These are phyloP conservation scores for Bufo bufo DNA, from an alignment of 2,113 vertebrate genomes.

Conservation along the genomic window DNA sequence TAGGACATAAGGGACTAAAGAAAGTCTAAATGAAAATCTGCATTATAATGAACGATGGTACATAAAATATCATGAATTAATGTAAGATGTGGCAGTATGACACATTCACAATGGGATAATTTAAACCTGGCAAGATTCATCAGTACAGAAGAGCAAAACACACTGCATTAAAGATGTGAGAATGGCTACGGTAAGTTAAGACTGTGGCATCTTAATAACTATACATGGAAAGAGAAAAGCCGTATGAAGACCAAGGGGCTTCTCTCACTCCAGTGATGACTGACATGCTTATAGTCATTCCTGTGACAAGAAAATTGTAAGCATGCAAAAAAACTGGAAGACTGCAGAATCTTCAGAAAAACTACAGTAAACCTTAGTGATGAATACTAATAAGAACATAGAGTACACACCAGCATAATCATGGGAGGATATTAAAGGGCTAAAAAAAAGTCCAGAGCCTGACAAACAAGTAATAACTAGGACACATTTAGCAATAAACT, in stretches of 20 bases:
- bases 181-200: neutral
- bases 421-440: neutral
- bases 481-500: too few relatives aligned
- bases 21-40: neutral
- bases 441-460: too few relatives aligned
- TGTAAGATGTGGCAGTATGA: constrained; percentile 22
- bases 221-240: neutral
- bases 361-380: neutral
- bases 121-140: constrained; percentile 43
- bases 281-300: neutral
- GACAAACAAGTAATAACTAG: neutral
- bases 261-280: neutral
- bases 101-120: constrained; percentile 35
- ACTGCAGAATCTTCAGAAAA: neutral
- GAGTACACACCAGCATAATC: neutral
- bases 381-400: neutral
- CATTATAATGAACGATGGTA: constrained; percentile 1
- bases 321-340: neutral
- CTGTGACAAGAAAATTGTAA: neutral
- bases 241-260: neutral
- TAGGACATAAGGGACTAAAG: neutral
- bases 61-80: constrained; percentile 14
- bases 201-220: neutral
- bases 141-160: neutral
- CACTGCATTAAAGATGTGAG: neutral